Evolutionary conservation across 1,140 invertebrate genomes (phyloP), one percentile per base, ranked within the genome.

Genomic region (Periplaneta americana): DNA sequence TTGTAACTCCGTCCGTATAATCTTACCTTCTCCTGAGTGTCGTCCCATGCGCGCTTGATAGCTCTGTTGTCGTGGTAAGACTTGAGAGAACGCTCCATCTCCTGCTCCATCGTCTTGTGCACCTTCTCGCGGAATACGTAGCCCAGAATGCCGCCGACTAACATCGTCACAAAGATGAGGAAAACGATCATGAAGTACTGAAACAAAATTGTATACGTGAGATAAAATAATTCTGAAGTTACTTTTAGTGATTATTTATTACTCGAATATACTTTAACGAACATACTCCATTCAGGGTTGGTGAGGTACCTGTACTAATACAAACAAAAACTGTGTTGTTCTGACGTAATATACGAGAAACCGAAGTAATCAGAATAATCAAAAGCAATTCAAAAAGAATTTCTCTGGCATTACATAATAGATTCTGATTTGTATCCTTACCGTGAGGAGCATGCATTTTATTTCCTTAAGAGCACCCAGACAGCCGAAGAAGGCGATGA

Each of bases 121-220:
- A 96, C 92, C 86, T 96, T 94, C 83, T 93, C 93, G 76, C 95
- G 91, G 88, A 97, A 98, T 37, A 98, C 95, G 85, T 96, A 97
- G 34, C 95, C 95, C 48, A 98, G 89, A 79, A 97, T 95, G 28
- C 96, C 96, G 32, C 96, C 96, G 84, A 97, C 93, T 82, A 97
- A 88, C 92, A 97, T 94, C 79, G 94, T 94, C 80, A 97, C 94
- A 87, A 97, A 97, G 80, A 97, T 92, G 81, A 97, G 89, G 84
- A 97, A 93, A 34, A 97, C 90, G 28, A 96, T 90, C 84, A 97
- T 95, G 87, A 96, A 96, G 87, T 97, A 97, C 95, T 97, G 90
- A 34, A 93, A 91, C 87, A 75, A 86, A 85, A 85, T 86, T 83
- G 81, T 22, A 66, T n/a, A 75, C 74, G 34, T 57, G 48, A 15